These are phyloP conservation scores for Suncus etruscus DNA, from an alignment of 2,113 vertebrate genomes.

Conservation along the genomic window DNA sequence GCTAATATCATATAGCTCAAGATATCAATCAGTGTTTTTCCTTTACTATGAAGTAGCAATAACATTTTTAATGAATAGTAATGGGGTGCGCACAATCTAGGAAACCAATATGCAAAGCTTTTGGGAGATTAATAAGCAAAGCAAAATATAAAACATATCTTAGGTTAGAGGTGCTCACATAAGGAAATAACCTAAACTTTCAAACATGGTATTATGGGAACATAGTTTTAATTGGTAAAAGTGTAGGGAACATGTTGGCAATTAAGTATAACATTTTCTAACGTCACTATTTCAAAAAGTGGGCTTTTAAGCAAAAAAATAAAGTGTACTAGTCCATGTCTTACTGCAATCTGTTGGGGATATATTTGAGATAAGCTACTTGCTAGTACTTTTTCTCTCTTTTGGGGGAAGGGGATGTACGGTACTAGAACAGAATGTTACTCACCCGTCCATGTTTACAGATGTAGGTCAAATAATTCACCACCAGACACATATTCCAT, in stretches of 20 bases:
- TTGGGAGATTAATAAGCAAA: slow-evolving; percentile 27
- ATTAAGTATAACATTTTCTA: slow-evolving; percentile 13
- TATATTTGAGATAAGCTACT: slow-evolving; percentile 23
- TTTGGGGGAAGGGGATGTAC: rapidly evolving
- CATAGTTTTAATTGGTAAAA: slow-evolving; percentile 44
- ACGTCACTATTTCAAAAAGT: slow-evolving; percentile 21
- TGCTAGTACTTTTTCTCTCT: slow-evolving; percentile 45
- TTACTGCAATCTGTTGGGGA: background rate
- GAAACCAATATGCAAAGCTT: background rate
- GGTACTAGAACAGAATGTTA: slow-evolving; percentile 52
- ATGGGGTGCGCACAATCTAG: background rate
- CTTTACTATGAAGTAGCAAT: background rate
- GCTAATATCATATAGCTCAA: slow-evolving; percentile 11
- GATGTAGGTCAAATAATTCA: slow-evolving; percentile 99
- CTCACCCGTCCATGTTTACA: slow-evolving; percentile 98
- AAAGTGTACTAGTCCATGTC: no score
- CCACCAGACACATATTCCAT: slow-evolving; percentile 99
- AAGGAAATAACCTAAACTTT: slow-evolving; percentile 1
- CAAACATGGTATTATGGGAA: background rate
- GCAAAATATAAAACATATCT: slow-evolving; percentile 40
- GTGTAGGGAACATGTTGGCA: background rate
- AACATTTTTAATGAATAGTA: slow-evolving; percentile 50
- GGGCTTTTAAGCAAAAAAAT: background rate
- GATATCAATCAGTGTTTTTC: background rate
- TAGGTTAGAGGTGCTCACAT: background rate